These are phyloP conservation scores for Meleagris gallopavo DNA, from an alignment of 2,113 vertebrate genomes.

Conservation along the genomic window DNA sequence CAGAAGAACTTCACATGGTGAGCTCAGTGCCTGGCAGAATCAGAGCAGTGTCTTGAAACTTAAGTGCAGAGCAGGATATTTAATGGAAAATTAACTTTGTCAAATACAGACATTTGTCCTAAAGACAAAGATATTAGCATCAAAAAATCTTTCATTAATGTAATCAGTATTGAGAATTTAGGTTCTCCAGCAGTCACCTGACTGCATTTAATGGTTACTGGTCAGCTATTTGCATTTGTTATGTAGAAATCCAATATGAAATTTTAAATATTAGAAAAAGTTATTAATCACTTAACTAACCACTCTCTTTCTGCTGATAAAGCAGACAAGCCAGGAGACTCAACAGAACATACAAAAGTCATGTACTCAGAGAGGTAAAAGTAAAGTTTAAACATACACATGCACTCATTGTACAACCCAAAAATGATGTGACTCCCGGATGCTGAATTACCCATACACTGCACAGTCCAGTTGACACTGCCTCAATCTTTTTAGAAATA, in stretches of 20 bases:
- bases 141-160: background rate
- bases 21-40: slow-evolving; percentile 12
- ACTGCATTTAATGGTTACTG: background rate
- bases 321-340: background rate
- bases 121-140: background rate
- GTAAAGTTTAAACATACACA: background rate
- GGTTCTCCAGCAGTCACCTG: background rate
- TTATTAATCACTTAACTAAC: background rate
- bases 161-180: background rate
- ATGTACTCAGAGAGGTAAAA: background rate
- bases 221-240: background rate
- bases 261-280: background rate
- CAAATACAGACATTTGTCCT: background rate
- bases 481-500: background rate
- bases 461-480: background rate
- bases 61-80: background rate
- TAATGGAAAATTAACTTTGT: slow-evolving; percentile 1
- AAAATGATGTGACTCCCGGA: background rate
- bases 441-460: background rate
- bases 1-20: background rate
- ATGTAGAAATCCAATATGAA: background rate
- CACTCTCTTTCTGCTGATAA: background rate
- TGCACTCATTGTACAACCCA: background rate
- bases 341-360: background rate
- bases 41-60: slow-evolving; percentile 22